Evolutionary conservation across 1,140 invertebrate genomes (phyloP).

Genomic region (Acyrthosiphon pisum): DNA sequence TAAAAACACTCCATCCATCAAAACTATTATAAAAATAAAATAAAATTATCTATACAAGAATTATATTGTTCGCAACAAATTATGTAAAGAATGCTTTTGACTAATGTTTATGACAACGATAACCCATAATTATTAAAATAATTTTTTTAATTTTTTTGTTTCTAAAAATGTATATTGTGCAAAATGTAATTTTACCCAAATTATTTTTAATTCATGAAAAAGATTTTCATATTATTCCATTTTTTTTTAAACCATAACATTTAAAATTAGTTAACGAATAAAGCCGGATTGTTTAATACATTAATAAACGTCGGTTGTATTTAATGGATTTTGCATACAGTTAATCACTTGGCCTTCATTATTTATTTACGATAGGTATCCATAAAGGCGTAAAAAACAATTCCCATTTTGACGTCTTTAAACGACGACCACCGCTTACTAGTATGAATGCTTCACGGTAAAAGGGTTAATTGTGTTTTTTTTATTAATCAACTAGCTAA

Average conservation of each 20-base stretch:
- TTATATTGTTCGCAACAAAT: not conserved
- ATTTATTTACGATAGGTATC: slow-evolving; percentile 6
- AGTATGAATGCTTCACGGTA: not conserved
- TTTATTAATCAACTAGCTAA: not conserved
- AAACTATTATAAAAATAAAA: slow-evolving; percentile 1
- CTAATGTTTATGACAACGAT: not conserved
- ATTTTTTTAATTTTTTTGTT: not conserved
- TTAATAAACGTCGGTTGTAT: not conserved
- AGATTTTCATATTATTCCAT: not conserved
- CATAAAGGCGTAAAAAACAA: not conserved
- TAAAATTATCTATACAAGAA: not conserved
- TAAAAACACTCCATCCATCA: not conserved
- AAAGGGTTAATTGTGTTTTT: slow-evolving; percentile 3
- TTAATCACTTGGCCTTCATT: slow-evolving; percentile 18
- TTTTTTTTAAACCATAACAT: not conserved
- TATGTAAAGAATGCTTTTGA: not conserved
- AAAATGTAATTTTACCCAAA: not conserved
- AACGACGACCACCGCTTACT: not conserved
- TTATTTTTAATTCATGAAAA: not conserved
- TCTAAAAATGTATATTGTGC: not conserved
- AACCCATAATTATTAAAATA: not conserved
- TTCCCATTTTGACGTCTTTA: slow-evolving; percentile 27
- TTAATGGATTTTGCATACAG: slow-evolving; percentile 1
- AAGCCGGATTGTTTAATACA: not conserved
- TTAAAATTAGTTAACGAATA: not conserved